Evolutionary conservation across 64 coral and sea anemone species (phyloP).

Genomic region (Orbicella faveolata): DNA sequence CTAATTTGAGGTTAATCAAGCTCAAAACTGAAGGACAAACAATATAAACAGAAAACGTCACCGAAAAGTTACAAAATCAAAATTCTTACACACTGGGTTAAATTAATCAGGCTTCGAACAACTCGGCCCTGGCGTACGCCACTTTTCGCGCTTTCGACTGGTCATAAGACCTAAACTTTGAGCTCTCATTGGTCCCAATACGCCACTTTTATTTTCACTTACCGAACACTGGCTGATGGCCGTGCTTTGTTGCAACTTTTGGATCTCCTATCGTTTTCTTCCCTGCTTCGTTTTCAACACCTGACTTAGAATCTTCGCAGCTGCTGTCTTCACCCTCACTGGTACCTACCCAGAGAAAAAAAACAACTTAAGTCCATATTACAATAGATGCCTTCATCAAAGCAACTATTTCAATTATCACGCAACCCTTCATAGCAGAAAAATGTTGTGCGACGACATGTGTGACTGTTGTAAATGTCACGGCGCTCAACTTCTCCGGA

Average conservation of each 20-base stretch:
- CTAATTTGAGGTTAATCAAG: too few species aligned
- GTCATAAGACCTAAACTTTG: background rate
- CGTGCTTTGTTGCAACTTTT: background rate
- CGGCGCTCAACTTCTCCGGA: too few species aligned
- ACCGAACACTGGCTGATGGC: slow-evolving; percentile 9
- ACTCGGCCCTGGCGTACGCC: too few species aligned
- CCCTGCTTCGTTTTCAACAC: background rate
- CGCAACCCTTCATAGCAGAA: too few species aligned
- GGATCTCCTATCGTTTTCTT: slow-evolving; percentile 10
- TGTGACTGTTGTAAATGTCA: too few species aligned
- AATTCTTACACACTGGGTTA: too few species aligned
- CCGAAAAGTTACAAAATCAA: too few species aligned
- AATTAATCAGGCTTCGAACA: too few species aligned
- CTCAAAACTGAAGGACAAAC: too few species aligned
- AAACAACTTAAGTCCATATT: background rate
- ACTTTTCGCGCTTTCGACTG: too few species aligned
- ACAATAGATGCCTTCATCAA: background rate
- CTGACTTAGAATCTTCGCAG: slow-evolving; percentile 24
- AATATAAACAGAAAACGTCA: too few species aligned
- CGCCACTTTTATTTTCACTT: background rate
- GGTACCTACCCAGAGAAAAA: background rate
- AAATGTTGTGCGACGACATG: too few species aligned
- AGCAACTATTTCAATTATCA: background rate
- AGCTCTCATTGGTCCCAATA: background rate
- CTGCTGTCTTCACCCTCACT: slow-evolving; percentile 46